Conservation (phyloP, 2,888 invertebrate species). For the Platycheirus albimanus region DNA sequence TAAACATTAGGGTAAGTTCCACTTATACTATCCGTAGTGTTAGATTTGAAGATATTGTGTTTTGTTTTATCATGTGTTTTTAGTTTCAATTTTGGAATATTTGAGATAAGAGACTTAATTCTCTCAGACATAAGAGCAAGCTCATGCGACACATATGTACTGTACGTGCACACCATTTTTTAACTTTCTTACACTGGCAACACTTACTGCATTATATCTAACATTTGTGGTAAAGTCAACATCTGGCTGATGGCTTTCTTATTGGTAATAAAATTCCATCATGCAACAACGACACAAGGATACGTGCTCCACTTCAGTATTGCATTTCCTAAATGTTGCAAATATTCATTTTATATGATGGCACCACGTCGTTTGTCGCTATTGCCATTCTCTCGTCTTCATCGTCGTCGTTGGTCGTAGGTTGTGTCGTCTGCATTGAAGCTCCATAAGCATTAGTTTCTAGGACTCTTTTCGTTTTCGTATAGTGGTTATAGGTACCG, state of each 20-base stretch:
- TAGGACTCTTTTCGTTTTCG: conserved; percentile 1
- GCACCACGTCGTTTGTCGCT: conserved; percentile 45
- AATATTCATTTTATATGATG: conserved; percentile 59
- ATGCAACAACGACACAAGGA: conserved; percentile 51
- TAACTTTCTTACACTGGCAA: too few relatives aligned
- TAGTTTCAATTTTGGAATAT: too few relatives aligned
- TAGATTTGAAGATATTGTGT: too few relatives aligned
- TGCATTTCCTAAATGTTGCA: conserved; percentile 26
- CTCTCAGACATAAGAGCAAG: too few relatives aligned
- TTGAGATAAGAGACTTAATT: too few relatives aligned
- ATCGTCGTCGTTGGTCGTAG: not conserved
- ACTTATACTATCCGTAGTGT: too few relatives aligned
- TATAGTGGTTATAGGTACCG: not conserved
- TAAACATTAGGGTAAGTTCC: too few relatives aligned
- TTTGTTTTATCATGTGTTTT: too few relatives aligned
- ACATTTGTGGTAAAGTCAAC: conserved; percentile 63
- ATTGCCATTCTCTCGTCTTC: not conserved
- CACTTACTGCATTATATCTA: conserved; percentile 39
- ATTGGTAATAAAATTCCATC: conserved; percentile 69
- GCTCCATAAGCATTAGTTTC: conserved; percentile 22
- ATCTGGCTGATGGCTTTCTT: conserved; percentile 69
- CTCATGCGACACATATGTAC: too few relatives aligned
- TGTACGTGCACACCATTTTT: too few relatives aligned
- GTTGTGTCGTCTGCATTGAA: not conserved
- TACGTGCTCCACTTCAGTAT: conserved; percentile 46